phyloP scores from a whole-genome alignment of 1,140 invertebrate genomes.

The Pogonomyrmex californicus region DNA sequence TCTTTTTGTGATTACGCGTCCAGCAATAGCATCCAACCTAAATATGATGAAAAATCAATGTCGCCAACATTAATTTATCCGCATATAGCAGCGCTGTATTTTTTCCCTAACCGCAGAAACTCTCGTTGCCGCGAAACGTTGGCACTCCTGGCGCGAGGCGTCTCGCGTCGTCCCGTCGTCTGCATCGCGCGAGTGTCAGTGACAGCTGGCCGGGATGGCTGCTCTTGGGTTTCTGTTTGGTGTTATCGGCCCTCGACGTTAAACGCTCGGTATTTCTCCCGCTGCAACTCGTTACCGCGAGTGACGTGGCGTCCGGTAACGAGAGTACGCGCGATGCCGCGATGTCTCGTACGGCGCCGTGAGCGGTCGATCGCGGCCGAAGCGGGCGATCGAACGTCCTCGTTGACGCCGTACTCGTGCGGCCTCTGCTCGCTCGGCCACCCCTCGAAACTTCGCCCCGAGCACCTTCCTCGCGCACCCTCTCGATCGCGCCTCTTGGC shows the following conservation, averaged over 20 bases:
- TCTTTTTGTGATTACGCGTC: too few relatives aligned
- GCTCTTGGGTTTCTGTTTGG: neutral
- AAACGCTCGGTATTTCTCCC: neutral
- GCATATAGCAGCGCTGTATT: too few relatives aligned
- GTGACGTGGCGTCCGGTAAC: neutral
- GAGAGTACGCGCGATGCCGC: conserved; percentile 22
- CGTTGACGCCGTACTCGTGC: neutral
- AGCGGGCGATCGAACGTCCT: conserved; percentile 43
- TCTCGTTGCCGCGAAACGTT: conserved; percentile 22
- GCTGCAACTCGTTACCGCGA: neutral
- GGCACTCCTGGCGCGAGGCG: conserved; percentile 52
- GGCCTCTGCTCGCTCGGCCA: neutral
- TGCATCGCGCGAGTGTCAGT: conserved; percentile 77
- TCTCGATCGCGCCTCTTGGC: neutral
- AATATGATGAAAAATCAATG: too few relatives aligned
- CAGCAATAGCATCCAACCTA: too few relatives aligned
- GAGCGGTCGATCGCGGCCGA: neutral
- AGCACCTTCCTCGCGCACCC: neutral
- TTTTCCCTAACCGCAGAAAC: too few relatives aligned
- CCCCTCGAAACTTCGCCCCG: neutral
- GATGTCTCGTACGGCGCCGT: conserved; percentile 12
- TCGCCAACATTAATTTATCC: too few relatives aligned
- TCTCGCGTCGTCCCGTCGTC: conserved; percentile 73
- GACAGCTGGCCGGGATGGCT: conserved; percentile 73
- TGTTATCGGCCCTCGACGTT: neutral